A percentile compares a stretch with the other conserved stretches of the same genome.
Evolutionary conservation across 2,113 vertebrate species (phyloP).

Genomic region (Corynorhinus townsendii): DNA sequence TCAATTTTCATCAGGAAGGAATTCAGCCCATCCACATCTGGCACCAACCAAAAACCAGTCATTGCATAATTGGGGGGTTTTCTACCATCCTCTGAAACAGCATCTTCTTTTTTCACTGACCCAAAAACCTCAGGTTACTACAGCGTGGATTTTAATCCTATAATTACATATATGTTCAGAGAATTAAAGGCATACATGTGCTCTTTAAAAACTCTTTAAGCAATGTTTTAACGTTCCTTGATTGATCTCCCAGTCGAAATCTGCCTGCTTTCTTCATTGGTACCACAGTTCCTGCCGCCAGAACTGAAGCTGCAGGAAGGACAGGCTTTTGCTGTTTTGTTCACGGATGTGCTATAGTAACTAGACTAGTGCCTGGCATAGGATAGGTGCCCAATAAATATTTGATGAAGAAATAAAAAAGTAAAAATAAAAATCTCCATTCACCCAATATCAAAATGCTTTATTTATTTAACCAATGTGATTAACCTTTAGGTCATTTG

Average conservation of each 20-base stretch:
- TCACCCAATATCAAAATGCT: neutral
- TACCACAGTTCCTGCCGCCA: neutral
- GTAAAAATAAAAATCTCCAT: neutral
- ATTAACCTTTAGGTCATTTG: neutral
- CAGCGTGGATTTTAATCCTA: neutral
- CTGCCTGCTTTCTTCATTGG: neutral
- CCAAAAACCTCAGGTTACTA: neutral
- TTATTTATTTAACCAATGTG: neutral
- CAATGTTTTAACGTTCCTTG: neutral
- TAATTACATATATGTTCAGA: neutral
- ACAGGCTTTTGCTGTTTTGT: neutral
- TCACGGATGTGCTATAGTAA: neutral
- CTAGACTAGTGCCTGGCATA: neutral
- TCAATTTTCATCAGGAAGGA: conserved; percentile 18
- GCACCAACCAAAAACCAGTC: neutral
- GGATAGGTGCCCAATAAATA: neutral
- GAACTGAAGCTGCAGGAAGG: neutral
- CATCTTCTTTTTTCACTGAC: neutral
- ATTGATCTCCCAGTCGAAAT: neutral
- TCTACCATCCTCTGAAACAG: neutral
- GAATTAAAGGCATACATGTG: neutral
- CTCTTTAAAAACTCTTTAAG: neutral
- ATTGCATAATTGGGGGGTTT: neutral
- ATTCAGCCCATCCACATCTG: neutral
- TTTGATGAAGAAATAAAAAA: neutral